Base-by-base conservation (phyloP, 1,140 invertebrate genomes). In the Papilio polytes region DNA sequence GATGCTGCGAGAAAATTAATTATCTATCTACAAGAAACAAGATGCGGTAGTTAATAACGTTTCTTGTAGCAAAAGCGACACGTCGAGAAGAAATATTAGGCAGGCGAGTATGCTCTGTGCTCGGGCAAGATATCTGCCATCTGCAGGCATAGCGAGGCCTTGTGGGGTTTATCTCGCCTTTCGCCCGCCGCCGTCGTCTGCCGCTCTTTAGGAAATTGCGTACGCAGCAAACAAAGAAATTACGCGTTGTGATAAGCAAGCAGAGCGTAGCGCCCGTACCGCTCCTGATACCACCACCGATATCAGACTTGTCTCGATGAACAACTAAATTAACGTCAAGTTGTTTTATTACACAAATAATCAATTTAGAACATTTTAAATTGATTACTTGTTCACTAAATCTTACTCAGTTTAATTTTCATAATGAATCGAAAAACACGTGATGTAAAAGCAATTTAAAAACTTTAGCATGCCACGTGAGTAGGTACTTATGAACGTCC, bases 221-320 rank as follows among this genome's bases (percentile, higher is more conserved):
- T 90, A 91, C 88, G 88, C 86, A 82, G 85, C 91, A 92, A 92
- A 94, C 91, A 94, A 93, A 91, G 90, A 91, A 91, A 94, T 92
- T 92, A 88, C 88, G 87, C 84, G 84, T 85, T 81, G 63, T 83
- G 91, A 92, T 94, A 93, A 93, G 85, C 83, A 80, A 85, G 81
- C 86, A 81, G 84, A 86, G 82, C 88, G 86, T 87, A 88, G 90
- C 90, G 87, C 78, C 87, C 87, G 87, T 84, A 31, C 84, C 86
- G 80, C 85, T 85, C 83, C 86, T 85, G 22, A 12, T 56, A 20
- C 53, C 56, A 13, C 53, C 18, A 26, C 36, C 36, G 53, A 78
- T 78, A 66, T 26, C 44, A 22, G 41, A 78, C 36, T 74, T 20
- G 13, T 6, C 3, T 13, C 44, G 3, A 13, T 59, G n/a, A 66